Evolutionary conservation across 2,888 invertebrate genomes (phyloP), one percentile per base, ranked within the genome.

Genomic region (Amiota mariae): DNA sequence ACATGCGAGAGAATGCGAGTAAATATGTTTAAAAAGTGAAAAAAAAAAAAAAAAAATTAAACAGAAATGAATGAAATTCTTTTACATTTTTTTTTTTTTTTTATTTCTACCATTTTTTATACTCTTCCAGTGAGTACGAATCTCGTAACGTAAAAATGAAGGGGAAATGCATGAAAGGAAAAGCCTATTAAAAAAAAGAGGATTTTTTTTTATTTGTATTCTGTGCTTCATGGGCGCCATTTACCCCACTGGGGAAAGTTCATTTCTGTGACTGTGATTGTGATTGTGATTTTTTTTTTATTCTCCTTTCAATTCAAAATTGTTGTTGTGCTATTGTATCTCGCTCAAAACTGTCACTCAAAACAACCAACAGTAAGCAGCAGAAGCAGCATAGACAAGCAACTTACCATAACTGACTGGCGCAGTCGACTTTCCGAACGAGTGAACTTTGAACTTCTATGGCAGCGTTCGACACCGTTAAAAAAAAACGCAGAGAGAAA

Each of bases 21-120:
- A 36, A 36, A 36, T 6, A 6, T 36, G 2, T 56, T 56, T 13
- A 59, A 20, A 59, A 48, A 12, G 9, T 15, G 56, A 46, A 20
- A 47, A 12, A 20, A 70, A 15, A 51, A 67, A 47, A 72, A 57
- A 10, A 48, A 57, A 1, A 72, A 48, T 18, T 70, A 54, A 48
- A 66, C 12, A 51, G 72, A 67, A 73, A 51, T 63, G 78, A 79
- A 77, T 75, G 78, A 76, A 76, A 77, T 78, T 78, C 79, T 77
- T 54, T 73, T 47, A 54, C 4, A 54, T 54, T 54, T 54, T 54
- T 54, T 54, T n/a, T 51, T 51, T 15, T 54, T 54, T 13, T 8
- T 54, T 54, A 54, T 20, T 11, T 63, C 12, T 10, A 63, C 63
- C 36, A 4, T 12, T 63, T 63, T 24, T 64, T 18, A 6, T 59